A percentile compares a stretch with the other conserved stretches of the same genome.
Evolutionary conservation across 2,797 vertebrate genomes (phyloP).

Genomic region (Pseudopleuronectes americanus): DNA sequence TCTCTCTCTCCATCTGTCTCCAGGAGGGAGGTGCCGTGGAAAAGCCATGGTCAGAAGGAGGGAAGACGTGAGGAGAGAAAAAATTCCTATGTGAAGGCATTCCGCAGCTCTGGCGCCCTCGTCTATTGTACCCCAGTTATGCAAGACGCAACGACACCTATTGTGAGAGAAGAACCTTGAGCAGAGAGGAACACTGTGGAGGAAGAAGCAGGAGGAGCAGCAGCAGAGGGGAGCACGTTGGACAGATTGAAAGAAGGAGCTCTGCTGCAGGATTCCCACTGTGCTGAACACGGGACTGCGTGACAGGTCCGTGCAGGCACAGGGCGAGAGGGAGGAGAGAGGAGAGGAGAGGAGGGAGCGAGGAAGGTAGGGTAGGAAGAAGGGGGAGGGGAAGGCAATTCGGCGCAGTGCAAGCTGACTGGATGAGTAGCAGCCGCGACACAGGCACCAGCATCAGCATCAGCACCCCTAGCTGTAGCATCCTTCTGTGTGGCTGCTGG

Average conservation of each 20-base stretch:
- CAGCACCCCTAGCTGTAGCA: constrained; percentile 80
- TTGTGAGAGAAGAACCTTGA: constrained; percentile 32
- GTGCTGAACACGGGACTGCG: constrained; percentile 76
- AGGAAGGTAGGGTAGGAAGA: constrained; percentile 59
- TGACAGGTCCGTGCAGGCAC: constrained; percentile 79
- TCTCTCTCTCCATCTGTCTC: constrained; percentile 50
- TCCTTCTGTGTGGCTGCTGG: constrained; percentile 72
- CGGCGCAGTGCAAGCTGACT: constrained; percentile 78
- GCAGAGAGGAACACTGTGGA: constrained; percentile 12
- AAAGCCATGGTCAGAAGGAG: constrained; percentile 48
- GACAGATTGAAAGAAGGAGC: constrained; percentile 65
- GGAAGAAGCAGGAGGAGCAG: constrained; percentile 33
- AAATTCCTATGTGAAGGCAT: constrained; percentile 37
- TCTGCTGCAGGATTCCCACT: constrained; percentile 79
- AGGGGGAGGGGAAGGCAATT: constrained; percentile 74
- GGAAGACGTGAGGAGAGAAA: constrained; percentile 30
- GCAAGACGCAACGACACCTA: constrained; percentile 36
- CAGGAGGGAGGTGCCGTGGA: constrained; percentile 63
- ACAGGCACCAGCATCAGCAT: constrained; percentile 67
- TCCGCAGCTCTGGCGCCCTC: constrained; percentile 43
- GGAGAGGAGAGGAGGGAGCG: constrained; percentile 43
- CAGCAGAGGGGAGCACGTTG: constrained; percentile 49
- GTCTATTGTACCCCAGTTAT: constrained; percentile 32
- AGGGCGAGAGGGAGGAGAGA: constrained; percentile 60
- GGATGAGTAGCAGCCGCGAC: constrained; percentile 76